Evolutionary conservation across 1,140 invertebrate genomes (phyloP), one percentile per base, ranked within the genome.

Genomic region (Drosophila sturtevanti): DNA sequence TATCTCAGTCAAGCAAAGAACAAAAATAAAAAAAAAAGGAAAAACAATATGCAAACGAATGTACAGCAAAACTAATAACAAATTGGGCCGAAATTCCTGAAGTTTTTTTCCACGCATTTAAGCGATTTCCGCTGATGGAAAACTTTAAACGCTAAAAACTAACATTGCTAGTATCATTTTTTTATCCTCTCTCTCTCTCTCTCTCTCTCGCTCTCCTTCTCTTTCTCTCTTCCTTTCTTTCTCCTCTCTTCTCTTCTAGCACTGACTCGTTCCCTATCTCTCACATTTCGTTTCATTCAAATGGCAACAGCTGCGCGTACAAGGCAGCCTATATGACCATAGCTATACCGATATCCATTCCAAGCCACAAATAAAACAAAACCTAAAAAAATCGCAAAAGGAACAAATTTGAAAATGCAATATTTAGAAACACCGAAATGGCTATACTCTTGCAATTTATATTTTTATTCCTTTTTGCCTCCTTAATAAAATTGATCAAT

Each of bases 291-390:
- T 48, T 56, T 73, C 59, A 80, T 63, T 59, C 71, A 62, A 81
- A 72, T 58, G 64, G 75, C 66, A 77, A 65, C 81, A 86, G 82
- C 78, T 76, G 78, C 64, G 62, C 65, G 54, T 63, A 70, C 63
- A 77, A 41, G 65, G 51, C 48, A 41, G 18, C 66, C 61, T 54
- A 52, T 63, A 81, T 86, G 65, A 18, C 16, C 67, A 77, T 70
- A 80, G 41, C 16, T 80, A 70, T 74, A 37, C 55, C 27, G 70
- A 70, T 58, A 60, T 58, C 14, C 64, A 31, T 71, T 63, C 58
- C 38, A 37, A 31, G 59, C 24, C 38, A 66, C 58, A 24, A 56
- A 31, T 18, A 69, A 35, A 71, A 34, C 62, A 18, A 9, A 16
- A 48, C 6, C 0, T 16, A 37, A 21, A 7, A 16, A 48, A 18